phyloP scores from a whole-genome alignment of 2,113 vertebrate genomes.

The Monopterus albus region DNA sequence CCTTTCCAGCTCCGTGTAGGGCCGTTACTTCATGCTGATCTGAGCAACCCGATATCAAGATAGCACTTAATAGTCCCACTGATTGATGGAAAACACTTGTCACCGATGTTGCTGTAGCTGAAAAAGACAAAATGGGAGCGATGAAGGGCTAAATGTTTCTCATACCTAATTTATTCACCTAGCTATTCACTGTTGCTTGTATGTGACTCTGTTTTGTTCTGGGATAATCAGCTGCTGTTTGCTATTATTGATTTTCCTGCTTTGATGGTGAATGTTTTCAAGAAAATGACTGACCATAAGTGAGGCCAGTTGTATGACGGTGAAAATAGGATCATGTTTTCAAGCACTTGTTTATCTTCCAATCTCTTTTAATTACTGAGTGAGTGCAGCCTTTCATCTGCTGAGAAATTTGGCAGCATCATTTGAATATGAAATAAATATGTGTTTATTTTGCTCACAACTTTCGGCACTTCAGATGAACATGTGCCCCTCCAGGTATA shows the following conservation, averaged over 20 bases:
- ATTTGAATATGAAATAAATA: neutral
- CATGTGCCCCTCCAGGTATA: neutral
- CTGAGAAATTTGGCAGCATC: neutral
- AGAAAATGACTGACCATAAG: constrained; percentile 31
- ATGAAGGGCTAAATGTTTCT: constrained; percentile 1
- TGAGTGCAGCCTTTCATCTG: neutral
- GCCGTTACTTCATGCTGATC: neutral
- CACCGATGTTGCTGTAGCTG: constrained; percentile 2
- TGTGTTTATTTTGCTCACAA: neutral
- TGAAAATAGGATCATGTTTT: constrained; percentile 21
- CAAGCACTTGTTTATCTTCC: neutral
- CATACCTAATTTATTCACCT: constrained; percentile 2
- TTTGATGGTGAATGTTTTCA: constrained; percentile 22
- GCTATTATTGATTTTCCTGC: constrained; percentile 28
- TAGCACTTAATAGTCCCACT: neutral
- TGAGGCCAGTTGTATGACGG: neutral
- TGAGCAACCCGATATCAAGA: neutral
- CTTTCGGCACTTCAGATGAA: neutral
- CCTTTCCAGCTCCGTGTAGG: constrained; percentile 8
- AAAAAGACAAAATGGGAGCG: constrained; percentile 1
- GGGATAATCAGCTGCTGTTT: constrained; percentile 1
- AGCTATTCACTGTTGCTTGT: constrained; percentile 5
- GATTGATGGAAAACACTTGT: constrained; percentile 30
- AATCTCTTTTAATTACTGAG: neutral
- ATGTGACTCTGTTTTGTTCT: constrained; percentile 35